Evolutionary conservation across 1,140 invertebrate genomes (phyloP).

Genomic region (Periplaneta americana): DNA sequence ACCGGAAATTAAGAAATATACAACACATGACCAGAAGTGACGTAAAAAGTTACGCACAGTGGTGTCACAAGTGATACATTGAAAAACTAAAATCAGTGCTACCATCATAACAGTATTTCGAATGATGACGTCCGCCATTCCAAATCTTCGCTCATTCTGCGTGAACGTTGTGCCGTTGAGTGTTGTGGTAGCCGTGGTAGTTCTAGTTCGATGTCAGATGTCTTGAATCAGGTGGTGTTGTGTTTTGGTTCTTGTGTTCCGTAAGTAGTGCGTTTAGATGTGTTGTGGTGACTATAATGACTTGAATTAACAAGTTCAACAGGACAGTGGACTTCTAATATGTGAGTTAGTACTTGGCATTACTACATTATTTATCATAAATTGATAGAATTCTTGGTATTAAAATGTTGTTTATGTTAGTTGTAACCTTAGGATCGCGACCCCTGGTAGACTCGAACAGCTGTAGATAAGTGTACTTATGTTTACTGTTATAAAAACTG

Average conservation of each 20-base stretch:
- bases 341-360: not conserved
- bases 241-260: not conserved
- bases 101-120: not conserved
- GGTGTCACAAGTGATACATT: conserved; percentile 19
- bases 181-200: not conserved
- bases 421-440: not conserved
- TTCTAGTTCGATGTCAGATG: not conserved
- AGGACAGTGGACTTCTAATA: not conserved
- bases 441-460: not conserved
- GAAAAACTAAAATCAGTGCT: not conserved
- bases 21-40: not conserved
- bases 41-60: not conserved
- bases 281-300: not conserved
- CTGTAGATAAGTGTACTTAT: no score
- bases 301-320: not conserved
- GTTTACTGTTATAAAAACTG: no score
- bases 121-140: no score
- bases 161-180: not conserved
- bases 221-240: not conserved
- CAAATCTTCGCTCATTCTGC: not conserved
- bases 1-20: not conserved
- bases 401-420: not conserved
- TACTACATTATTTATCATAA: not conserved
- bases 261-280: not conserved
- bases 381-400: not conserved